phyloP scores from a whole-genome alignment of 2,113 vertebrate genomes.

The Microtus oregoni region DNA sequence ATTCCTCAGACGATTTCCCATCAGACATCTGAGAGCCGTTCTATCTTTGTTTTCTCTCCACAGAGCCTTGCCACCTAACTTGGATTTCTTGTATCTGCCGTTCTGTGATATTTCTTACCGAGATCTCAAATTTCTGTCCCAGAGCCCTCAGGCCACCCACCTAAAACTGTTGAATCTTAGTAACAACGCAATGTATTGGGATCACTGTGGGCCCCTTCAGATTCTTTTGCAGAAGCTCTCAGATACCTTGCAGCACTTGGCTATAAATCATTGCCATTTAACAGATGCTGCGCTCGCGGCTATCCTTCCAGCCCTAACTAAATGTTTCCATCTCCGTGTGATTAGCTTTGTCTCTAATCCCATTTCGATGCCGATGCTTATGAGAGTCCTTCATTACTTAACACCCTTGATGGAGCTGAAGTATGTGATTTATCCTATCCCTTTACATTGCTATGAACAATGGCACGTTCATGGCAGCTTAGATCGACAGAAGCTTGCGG shows the following conservation, averaged over 20 bases:
- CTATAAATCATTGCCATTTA: conserved; percentile 43
- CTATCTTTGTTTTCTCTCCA: conserved; percentile 1
- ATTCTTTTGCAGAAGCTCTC: conserved; percentile 39
- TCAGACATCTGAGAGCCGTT: neutral
- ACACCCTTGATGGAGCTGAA: conserved; percentile 14
- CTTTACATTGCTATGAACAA: conserved; percentile 34
- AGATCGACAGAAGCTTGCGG: neutral
- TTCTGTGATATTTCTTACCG: conserved; percentile 46
- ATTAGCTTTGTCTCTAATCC: conserved; percentile 54
- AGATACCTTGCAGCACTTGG: conserved; percentile 24
- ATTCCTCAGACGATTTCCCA: neutral
- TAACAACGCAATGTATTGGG: conserved; percentile 30
- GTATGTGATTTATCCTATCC: conserved; percentile 36
- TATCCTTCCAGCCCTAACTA: conserved; percentile 10
- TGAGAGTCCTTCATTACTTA: conserved; percentile 12
- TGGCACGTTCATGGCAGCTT: neutral
- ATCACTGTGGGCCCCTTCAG: conserved; percentile 4
- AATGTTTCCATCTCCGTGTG: neutral
- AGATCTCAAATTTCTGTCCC: conserved; percentile 50
- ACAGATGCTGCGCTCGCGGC: neutral
- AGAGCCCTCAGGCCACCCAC: neutral
- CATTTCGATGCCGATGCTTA: conserved; percentile 41
- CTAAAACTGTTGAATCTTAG: conserved; percentile 48
- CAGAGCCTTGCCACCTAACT: conserved; percentile 38
- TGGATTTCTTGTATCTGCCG: conserved; percentile 27